phyloP scores from a whole-genome alignment of 2,888 invertebrate genomes.

The Bhutanitis thaidina region DNA sequence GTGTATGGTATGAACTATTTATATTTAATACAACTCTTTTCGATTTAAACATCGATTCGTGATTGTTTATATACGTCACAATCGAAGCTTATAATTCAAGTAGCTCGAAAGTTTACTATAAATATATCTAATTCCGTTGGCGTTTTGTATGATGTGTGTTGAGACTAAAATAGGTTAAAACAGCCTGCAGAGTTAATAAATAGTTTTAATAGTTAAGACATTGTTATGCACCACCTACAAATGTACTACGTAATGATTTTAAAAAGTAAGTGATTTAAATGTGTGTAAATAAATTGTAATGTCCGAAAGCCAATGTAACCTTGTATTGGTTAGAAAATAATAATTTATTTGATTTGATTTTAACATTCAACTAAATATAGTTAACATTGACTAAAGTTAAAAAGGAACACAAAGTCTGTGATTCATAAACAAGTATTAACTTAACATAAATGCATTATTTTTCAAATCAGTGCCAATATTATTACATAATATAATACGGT shows the following conservation, averaged over 20 bases:
- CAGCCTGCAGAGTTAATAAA: constrained; percentile 13
- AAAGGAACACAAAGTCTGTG: no score
- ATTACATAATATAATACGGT: no score
- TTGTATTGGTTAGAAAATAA: background rate
- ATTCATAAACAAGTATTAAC: no score
- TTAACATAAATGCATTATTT: background rate
- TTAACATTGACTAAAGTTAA: no score
- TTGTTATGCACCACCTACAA: constrained; percentile 1
- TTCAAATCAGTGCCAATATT: background rate
- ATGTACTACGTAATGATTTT: constrained; percentile 4
- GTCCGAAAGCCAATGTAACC: constrained; percentile 1
- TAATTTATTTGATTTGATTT: no score
- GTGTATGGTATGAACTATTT: background rate
- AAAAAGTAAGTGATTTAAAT: constrained; percentile 1
- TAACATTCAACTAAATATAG: no score
- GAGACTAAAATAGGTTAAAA: background rate
- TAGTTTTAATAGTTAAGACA: constrained; percentile 6
- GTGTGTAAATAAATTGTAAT: background rate
- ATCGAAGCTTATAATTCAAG: constrained; percentile 36
- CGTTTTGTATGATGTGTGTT: constrained; percentile 27
- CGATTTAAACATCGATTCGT: no score
- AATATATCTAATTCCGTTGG: constrained; percentile 37
- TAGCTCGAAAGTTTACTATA: constrained; percentile 35
- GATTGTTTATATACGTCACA: no score
- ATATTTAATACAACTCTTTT: no score